phyloP scores from a whole-genome alignment of 2,888 invertebrate species.

The Andrena bicolor region DNA sequence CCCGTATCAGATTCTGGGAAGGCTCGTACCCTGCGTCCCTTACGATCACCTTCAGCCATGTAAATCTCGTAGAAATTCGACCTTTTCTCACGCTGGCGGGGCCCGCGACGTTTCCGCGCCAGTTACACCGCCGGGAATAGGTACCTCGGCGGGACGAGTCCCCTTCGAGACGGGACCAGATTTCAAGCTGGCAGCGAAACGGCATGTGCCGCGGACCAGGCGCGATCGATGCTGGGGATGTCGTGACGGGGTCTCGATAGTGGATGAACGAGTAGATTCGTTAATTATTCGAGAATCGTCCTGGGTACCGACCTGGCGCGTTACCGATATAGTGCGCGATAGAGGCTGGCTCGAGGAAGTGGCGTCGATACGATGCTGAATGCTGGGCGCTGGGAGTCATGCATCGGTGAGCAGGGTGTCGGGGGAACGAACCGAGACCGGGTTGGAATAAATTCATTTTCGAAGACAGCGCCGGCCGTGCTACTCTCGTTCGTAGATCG shows the following conservation, averaged over 20 bases:
- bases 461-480: slow-evolving; percentile 44
- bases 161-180: too few species aligned
- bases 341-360: slow-evolving; percentile 41
- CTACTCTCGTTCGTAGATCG: slow-evolving; percentile 48
- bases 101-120: slow-evolving; percentile 9
- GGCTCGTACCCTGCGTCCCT: slow-evolving; percentile 59
- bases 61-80: slow-evolving; percentile 53
- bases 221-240: background rate
- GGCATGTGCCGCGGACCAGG: background rate
- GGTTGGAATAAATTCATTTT: slow-evolving; percentile 62
- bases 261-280: slow-evolving; percentile 50
- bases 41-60: slow-evolving; percentile 44
- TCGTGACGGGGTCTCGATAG: slow-evolving; percentile 47
- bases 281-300: slow-evolving; percentile 44
- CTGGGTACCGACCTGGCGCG: background rate
- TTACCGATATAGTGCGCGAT: slow-evolving; percentile 12
- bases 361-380: slow-evolving; percentile 30
- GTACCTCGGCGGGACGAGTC: background rate
- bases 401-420: slow-evolving; percentile 54
- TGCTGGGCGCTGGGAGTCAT: slow-evolving; percentile 47
- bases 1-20: slow-evolving; percentile 68
- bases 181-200: too few species aligned
- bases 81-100: slow-evolving; percentile 60
- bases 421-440: slow-evolving; percentile 13
- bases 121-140: slow-evolving; percentile 1